These are phyloP conservation scores for Morinoia aosen DNA, from an alignment of 2,888 invertebrate species.

Conservation along the genomic window DNA sequence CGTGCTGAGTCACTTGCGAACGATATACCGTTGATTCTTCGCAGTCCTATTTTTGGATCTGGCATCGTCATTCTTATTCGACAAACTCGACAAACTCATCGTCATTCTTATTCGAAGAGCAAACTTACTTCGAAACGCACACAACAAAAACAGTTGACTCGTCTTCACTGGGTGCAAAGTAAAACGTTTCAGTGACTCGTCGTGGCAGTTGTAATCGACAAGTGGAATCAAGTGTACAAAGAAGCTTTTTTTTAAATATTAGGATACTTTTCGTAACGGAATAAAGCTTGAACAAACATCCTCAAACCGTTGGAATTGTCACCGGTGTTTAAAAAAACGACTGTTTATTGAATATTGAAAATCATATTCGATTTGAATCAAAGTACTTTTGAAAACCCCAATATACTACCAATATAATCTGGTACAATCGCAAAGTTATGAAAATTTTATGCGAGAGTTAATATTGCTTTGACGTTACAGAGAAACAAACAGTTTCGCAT, in stretches of 20 bases:
- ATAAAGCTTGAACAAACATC: not conserved
- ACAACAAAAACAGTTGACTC: not conserved
- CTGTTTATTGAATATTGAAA: too few relatives aligned
- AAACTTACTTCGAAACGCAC: not conserved
- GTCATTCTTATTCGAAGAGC: not conserved
- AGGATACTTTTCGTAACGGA: not conserved
- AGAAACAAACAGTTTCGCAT: not conserved
- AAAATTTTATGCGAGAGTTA: not conserved
- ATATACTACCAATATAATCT: not conserved
- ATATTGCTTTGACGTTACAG: not conserved
- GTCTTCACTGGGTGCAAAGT: not conserved
- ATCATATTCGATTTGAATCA: not conserved
- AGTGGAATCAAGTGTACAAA: not conserved
- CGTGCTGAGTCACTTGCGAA: not conserved
- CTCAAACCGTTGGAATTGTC: too few relatives aligned
- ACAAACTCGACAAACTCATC: not conserved
- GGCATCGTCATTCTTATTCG: not conserved
- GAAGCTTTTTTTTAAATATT: not conserved
- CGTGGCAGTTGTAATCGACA: not conserved
- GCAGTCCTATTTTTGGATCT: not conserved
- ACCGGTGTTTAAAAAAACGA: too few relatives aligned
- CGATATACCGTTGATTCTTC: not conserved
- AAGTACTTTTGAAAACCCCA: not conserved
- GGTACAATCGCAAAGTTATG: not conserved
- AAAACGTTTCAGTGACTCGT: not conserved